A percentile compares a stretch with the other conserved stretches of the same genome.
phyloP scores from a whole-genome alignment of 1,140 invertebrate species.

The Scaptodrosophila lebanonensis region DNA sequence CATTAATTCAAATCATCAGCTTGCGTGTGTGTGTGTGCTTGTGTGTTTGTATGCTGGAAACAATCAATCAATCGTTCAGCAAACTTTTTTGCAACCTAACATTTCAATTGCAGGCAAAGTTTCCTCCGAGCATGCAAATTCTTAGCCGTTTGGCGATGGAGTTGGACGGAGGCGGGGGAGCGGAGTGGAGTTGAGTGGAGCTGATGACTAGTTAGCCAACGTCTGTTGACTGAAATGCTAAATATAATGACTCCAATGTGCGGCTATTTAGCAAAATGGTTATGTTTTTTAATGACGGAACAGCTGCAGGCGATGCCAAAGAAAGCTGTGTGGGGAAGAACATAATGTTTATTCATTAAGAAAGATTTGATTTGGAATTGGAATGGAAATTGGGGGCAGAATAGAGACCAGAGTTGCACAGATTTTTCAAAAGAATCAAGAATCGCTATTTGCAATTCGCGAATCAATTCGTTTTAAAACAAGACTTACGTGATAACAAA shows the following conservation, averaged over 20 bases:
- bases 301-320: constrained; percentile 6
- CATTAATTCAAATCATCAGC: constrained; percentile 22
- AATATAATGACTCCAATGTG: no score
- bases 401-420: no score
- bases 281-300: constrained; percentile 11
- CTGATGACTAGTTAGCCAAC: constrained; percentile 19
- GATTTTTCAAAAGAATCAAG: no score
- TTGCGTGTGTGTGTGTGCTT: no score
- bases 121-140: constrained; percentile 22
- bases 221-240: constrained; percentile 1
- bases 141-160: no score
- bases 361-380: constrained; percentile 1
- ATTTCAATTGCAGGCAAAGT: constrained; percentile 37
- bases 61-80: constrained; percentile 35
- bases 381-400: no score
- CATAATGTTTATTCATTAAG: neutral
- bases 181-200: neutral
- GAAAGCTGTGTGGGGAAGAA: no score
- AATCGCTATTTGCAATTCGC: no score
- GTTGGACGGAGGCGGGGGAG: no score
- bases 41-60: no score
- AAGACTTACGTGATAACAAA: no score
- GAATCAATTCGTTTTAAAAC: no score
- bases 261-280: constrained; percentile 10
- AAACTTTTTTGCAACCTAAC: constrained; percentile 32